Evolutionary conservation across 1,140 invertebrate species (phyloP), one percentile per base, ranked within the genome.

Genomic region (Saccostrea cuccullata): DNA sequence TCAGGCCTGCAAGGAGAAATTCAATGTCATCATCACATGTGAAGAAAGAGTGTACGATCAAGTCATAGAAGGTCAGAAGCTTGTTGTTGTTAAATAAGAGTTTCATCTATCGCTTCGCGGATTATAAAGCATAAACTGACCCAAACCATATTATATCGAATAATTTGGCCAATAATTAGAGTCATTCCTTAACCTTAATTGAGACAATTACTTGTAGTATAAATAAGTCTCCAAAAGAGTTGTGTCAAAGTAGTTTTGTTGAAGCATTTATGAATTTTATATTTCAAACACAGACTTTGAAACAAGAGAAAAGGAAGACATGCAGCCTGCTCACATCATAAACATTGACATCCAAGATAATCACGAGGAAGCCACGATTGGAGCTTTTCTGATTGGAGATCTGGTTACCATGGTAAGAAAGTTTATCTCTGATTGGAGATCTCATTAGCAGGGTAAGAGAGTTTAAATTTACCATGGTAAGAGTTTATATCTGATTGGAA

Each of bases 331-430:
- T 55, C 99, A 99, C 96, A 96, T 99, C 17, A 97, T 99, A 47
- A 99, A 99, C 95, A 97, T 99, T 91, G 99, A 99, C 94, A 99
- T 99, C 94, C 98, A 98, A 95, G 99, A 99, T 96, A 99, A 99
- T 95, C 98, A 99, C 89, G 99, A 99, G 96, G 99, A 99, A 95
- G 99, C 99, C 0, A 99, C 99, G n/a, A 97, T 99, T 93, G 99
- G 99, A 89, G 99, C 99, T n/a, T 99, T 99, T 96, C 96, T 99
- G 88, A 99, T 99, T 89, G 98, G 97, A 95, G 98, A 99, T 95
- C 96, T 99, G 94, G 97, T 98, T 83, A 97, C 97, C 83, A 96
- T 98, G 96, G 98, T 98, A 96, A 20, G 58, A 20, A 20, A 64
- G n/a, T 6, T 64, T 20, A 64, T 47, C 1, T 64, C 58, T 64